phyloP scores from a whole-genome alignment of 2,797 vertebrate species.

The Rhabdophis nuchalis region DNA sequence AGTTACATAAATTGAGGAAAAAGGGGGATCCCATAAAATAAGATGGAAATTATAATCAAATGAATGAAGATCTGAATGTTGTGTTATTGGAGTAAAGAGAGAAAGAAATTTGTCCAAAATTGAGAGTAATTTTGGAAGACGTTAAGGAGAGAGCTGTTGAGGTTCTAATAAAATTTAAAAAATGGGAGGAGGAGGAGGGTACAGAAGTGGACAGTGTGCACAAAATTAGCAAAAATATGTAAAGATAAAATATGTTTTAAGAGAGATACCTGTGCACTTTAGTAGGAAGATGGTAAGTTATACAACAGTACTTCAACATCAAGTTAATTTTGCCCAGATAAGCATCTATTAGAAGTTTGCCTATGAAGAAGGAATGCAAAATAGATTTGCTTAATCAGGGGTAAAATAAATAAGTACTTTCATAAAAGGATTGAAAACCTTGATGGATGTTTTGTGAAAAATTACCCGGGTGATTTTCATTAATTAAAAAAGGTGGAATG shows the following conservation, averaged over 20 bases:
- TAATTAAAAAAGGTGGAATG: neutral
- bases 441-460: neutral
- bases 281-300: neutral
- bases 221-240: neutral
- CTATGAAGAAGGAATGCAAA: neutral
- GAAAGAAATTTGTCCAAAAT: neutral
- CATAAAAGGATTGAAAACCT: neutral
- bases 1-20: neutral
- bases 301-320: neutral
- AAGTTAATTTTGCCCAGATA: neutral
- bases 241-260: neutral
- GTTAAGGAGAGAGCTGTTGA: neutral
- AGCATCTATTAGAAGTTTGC: neutral
- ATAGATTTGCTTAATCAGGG: neutral
- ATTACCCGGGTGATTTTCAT: neutral
- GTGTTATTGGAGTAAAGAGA: neutral
- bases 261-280: neutral
- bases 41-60: neutral
- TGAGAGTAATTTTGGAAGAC: neutral
- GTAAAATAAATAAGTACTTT: neutral
- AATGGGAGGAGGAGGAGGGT: neutral
- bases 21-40: neutral
- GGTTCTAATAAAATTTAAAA: neutral
- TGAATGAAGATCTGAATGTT: neutral
- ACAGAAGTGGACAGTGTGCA: neutral